These are phyloP conservation scores for Urocolius indicus DNA, from an alignment of 2,113 vertebrate species.

Conservation along the genomic window DNA sequence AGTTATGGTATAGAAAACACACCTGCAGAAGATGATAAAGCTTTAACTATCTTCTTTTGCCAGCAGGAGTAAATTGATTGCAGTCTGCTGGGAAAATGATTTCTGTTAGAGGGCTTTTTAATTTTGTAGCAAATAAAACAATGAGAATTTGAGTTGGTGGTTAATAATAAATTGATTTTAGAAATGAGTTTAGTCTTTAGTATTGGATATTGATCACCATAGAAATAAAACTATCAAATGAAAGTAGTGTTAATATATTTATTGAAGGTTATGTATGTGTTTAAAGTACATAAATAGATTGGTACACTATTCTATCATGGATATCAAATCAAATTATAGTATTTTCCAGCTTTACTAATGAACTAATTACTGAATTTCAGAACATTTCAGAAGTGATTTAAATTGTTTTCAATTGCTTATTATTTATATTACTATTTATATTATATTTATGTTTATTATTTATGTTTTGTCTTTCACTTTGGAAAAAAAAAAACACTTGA, in stretches of 20 bases:
- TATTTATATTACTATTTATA: no score
- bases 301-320: neutral
- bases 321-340: neutral
- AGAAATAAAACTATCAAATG: neutral
- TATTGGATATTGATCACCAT: neutral
- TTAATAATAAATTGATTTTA: neutral
- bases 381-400: neutral
- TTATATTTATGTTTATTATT: no score
- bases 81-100: neutral
- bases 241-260: neutral
- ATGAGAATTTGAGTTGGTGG: neutral
- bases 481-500: neutral
- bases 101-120: neutral
- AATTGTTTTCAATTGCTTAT: neutral
- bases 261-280: neutral
- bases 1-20: neutral
- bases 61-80: neutral
- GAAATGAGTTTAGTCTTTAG: neutral
- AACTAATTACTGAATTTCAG: neutral
- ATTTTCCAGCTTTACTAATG: neutral
- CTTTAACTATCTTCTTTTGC: neutral
- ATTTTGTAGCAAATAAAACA: neutral
- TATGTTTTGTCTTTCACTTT: no score
- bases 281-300: neutral
- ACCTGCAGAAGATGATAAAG: neutral